Evolutionary conservation across 2,113 vertebrate genomes (phyloP), one percentile per base, ranked within the genome.

Genomic region (Trichechus manatus): DNA sequence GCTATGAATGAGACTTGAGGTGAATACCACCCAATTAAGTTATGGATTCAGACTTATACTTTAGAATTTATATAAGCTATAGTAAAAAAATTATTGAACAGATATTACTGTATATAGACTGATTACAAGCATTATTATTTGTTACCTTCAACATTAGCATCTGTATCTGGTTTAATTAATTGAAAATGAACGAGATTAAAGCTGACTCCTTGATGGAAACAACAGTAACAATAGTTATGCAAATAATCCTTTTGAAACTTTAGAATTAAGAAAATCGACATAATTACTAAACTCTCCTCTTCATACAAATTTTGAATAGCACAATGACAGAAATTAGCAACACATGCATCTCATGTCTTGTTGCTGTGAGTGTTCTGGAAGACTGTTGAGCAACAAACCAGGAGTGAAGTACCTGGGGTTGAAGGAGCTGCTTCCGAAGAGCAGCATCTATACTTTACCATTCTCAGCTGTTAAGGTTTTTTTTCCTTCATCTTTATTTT

Each of bases 191-290:
- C 29, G 39, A 36, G 68, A 72, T 72, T n/a, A 72, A n/a, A 72
- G 33, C 14, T 8, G 20, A 63, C 20, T 23, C 15, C 20, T 63
- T 23, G 61, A 63, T 23, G 22, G 13, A 33, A 33, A 5, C 68
- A 77, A 33, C 9, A 92, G 1, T 70, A 56, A 23, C 9, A 72
- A 50, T 81, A 93, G 9, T 23, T 44, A 75, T 75, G n/a, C 75
- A 91, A 82, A 84, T 74, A 66, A 31, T 3, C 6, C 72, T 72
- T 81, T 78, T 79, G 61, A 87, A 39, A 80, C 85, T 91, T 96
- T 64, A 82, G 61, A 80, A 53, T 56, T 96, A 89, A 61, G 86
- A 70, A 94, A 68, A 87, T 56, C 78, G n/a, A 90, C 14, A 33
- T 87, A 83, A 82, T 29, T 11, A 64, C 50, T 74, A 66, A 85